These are phyloP conservation scores for Drosophila biarmipes DNA, from an alignment of 1,140 invertebrate genomes.

Conservation along the genomic window DNA sequence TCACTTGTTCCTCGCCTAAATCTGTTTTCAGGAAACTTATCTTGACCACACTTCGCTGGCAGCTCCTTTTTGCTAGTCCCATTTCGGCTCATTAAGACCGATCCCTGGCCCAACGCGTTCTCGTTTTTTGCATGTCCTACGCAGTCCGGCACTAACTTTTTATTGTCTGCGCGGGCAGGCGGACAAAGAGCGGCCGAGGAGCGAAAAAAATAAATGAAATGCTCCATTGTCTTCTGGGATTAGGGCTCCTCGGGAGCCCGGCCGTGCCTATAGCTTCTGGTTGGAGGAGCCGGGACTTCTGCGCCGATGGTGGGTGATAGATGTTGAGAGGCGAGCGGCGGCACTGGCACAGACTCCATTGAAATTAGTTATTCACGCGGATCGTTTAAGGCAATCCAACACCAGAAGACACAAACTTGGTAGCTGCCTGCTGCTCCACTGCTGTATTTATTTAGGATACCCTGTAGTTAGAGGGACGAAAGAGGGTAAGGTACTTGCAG, in stretches of 20 bases:
- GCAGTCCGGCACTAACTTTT: constrained; percentile 45
- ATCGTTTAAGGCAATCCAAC: constrained; percentile 83
- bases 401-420: constrained; percentile 58
- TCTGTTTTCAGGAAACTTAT: constrained; percentile 35
- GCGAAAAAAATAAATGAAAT: constrained; percentile 48
- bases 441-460: constrained; percentile 31
- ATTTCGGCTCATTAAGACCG: constrained; percentile 42
- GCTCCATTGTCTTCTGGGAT: constrained; percentile 44
- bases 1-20: constrained; percentile 15
- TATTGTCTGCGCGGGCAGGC: constrained; percentile 34
- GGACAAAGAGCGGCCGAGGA: constrained; percentile 7
- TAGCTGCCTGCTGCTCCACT: constrained; percentile 40
- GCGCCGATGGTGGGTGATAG: constrained; percentile 79
- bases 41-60: constrained; percentile 19
- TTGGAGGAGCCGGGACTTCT: constrained; percentile 5
- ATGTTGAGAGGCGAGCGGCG: constrained; percentile 64
- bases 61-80: constrained; percentile 29
- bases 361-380: constrained; percentile 84
- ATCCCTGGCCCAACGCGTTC: constrained; percentile 27
- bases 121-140: constrained; percentile 31
- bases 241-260: constrained; percentile 31
- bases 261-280: background rate
- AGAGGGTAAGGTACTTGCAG: background rate
- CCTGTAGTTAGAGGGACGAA: background rate
- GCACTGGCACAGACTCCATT: constrained; percentile 70